phyloP scores from a whole-genome alignment of 2,113 vertebrate genomes.

The Sander vitreus region DNA sequence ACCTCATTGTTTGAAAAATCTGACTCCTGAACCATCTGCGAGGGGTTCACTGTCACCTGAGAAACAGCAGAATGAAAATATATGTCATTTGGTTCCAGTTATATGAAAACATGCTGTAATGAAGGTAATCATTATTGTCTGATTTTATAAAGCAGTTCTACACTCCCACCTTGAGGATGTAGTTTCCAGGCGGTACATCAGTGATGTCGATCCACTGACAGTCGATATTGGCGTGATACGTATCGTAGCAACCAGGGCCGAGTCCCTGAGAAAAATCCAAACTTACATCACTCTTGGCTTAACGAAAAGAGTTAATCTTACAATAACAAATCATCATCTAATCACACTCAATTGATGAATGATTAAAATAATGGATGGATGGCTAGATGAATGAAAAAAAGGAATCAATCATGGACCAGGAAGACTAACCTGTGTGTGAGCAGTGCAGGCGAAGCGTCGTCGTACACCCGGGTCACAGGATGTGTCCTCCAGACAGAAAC shows the following conservation, averaged over 20 bases:
- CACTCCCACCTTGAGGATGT: constrained; percentile 82
- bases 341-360: neutral
- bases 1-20: constrained; percentile 87
- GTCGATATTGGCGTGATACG: constrained; percentile 88
- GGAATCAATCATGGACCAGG: neutral
- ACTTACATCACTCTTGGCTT: neutral
- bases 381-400: neutral
- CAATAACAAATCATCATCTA: neutral
- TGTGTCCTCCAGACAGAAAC: constrained; percentile 89
- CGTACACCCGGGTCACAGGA: constrained; percentile 82
- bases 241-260: constrained; percentile 87
- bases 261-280: constrained; percentile 77
- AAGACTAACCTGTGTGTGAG: constrained; percentile 85
- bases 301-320: neutral
- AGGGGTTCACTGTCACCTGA: constrained; percentile 87
- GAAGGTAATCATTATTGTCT: neutral
- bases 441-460: constrained; percentile 86
- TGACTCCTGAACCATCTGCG: constrained; percentile 82
- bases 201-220: constrained; percentile 90
- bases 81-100: neutral
- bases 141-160: neutral
- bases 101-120: neutral
- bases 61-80: neutral
- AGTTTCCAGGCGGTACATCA: constrained; percentile 85
- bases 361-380: neutral